phyloP scores from a whole-genome alignment of 2,797 vertebrate species.

The Sebastiscus albofasciatus region DNA sequence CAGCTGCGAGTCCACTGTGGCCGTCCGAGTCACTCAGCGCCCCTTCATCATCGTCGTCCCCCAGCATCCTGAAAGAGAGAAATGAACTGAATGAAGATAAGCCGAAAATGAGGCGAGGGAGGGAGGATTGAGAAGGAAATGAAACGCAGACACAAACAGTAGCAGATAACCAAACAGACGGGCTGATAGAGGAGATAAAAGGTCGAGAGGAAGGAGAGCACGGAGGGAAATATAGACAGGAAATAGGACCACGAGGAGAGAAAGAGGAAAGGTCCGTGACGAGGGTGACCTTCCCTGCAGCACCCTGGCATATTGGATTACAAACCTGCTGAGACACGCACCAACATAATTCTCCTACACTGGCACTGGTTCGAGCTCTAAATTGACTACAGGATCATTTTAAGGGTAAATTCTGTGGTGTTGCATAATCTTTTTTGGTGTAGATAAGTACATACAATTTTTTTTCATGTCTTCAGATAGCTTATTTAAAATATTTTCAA shows the following conservation, averaged over 20 bases:
- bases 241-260: background rate
- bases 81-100: background rate
- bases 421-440: background rate
- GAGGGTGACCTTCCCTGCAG: conserved; percentile 59
- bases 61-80: conserved; percentile 86
- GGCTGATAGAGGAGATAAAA: background rate
- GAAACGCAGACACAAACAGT: background rate
- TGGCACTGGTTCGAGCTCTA: background rate
- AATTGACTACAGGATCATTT: background rate
- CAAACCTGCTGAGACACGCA: conserved; percentile 37
- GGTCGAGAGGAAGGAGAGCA: background rate
- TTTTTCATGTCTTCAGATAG: background rate
- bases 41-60: conserved; percentile 91
- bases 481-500: background rate
- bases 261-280: conserved; percentile 23
- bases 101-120: background rate
- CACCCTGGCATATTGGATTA: conserved; percentile 62
- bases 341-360: background rate
- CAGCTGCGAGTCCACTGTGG: conserved; percentile 83
- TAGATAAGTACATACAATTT: background rate
- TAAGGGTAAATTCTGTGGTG: background rate
- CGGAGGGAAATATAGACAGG: background rate
- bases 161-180: background rate
- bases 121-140: background rate
- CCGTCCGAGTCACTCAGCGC: conserved; percentile 91